Evolutionary conservation across 2,113 vertebrate species (phyloP).

Genomic region (Crotalus viridis): DNA sequence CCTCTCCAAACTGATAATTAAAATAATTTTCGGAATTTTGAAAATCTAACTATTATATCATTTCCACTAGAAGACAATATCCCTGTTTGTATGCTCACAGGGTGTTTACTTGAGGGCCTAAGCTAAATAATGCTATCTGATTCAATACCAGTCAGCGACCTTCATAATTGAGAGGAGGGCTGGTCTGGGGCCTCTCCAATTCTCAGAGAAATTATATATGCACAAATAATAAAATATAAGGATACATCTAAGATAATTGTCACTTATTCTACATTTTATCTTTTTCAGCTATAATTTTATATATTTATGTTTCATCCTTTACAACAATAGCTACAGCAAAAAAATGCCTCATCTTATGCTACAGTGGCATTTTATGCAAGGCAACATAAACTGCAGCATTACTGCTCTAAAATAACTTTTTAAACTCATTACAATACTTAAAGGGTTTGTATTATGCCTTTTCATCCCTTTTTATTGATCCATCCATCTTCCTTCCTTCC

Average conservation of each 20-base stretch:
- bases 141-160: background rate
- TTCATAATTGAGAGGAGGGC: background rate
- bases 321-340: background rate
- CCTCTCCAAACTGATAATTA: background rate
- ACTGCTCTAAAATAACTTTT: background rate
- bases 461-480: background rate
- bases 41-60: background rate
- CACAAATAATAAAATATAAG: background rate
- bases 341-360: background rate
- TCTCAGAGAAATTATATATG: background rate
- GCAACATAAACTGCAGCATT: no score
- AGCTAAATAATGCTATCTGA: background rate
- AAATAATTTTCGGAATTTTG: background rate
- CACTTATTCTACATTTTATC: background rate
- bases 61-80: background rate
- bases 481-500: no score
- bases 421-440: background rate
- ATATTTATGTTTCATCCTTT: slow-evolving; percentile 31
- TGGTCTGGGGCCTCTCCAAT: background rate
- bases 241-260: background rate
- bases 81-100: background rate
- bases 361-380: background rate
- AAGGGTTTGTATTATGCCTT: background rate
- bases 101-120: background rate
- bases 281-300: background rate